Percentiles rank a stretch among this genome's conserved stretches.
Evolutionary conservation across 2,888 invertebrate species (phyloP).

Genomic region (Pardosa pseudoannulata): DNA sequence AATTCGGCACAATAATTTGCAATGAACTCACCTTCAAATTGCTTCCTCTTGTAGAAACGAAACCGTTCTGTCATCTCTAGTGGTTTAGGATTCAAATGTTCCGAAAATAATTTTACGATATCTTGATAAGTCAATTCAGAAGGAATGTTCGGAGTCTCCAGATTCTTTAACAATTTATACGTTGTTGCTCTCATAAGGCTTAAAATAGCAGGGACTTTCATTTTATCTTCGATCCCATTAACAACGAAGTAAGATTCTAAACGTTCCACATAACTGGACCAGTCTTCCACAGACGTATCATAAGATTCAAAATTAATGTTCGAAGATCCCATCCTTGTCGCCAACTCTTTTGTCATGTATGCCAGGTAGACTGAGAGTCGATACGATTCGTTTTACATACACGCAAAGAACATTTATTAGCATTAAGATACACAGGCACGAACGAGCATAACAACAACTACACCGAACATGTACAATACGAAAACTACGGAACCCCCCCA

Average conservation of each 20-base stretch:
- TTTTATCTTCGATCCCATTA: conserved; percentile 47
- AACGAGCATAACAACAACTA: conserved; percentile 46
- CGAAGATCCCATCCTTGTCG: conserved; percentile 50
- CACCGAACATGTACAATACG: too few relatives aligned
- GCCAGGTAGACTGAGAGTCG: conserved; percentile 45
- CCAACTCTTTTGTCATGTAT: conserved; percentile 42
- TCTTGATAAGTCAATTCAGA: conserved; percentile 46
- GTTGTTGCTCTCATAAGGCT: conserved; percentile 49
- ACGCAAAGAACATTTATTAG: conserved; percentile 21
- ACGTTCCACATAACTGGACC: conserved; percentile 43
- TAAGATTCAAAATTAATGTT: conserved; percentile 56
- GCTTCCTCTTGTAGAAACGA: conserved; percentile 53
- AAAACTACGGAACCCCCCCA: too few relatives aligned
- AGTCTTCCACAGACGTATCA: conserved; percentile 47
- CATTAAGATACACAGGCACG: conserved; percentile 40
- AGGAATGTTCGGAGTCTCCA: conserved; percentile 45
- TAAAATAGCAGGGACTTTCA: conserved; percentile 41
- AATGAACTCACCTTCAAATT: conserved; percentile 51
- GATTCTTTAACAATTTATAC: conserved; percentile 51
- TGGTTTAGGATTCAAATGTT: conserved; percentile 50
- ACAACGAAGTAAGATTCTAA: conserved; percentile 52
- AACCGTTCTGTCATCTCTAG: conserved; percentile 52
- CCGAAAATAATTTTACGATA: conserved; percentile 51
- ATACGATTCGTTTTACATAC: conserved; percentile 49
- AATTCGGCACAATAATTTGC: conserved; percentile 52